Evolutionary conservation across 2,113 vertebrate genomes (phyloP), one percentile per base, ranked within the genome.

Genomic region (Silurus meridionalis): DNA sequence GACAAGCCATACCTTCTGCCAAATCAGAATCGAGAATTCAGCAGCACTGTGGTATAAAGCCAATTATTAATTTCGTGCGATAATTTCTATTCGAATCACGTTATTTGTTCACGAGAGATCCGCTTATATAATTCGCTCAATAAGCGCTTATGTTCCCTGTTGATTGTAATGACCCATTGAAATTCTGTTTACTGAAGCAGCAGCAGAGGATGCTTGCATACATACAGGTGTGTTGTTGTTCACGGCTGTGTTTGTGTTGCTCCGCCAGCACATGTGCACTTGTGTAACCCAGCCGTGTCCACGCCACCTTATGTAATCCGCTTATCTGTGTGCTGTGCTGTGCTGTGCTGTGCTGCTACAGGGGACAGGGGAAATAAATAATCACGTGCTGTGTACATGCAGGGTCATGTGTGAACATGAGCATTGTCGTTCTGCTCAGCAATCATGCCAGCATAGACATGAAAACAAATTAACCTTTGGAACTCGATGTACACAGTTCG

Each of bases 221-320:
- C 53, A 48, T 58, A 50, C 72, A 64, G 58, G 53, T 14, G 46
- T 87, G 72, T 84, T 53, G 50, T 85, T 64, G 50, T 60, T n/a
- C 81, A 57, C 72, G 57, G 37, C 5, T 69, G 75, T 85, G 84
- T 80, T 80, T 89, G 90, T 88, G 92, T 88, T 86, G 90, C 87
- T 89, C 92, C 90, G 91, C 90, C 75, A 87, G 90, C 92, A 92
- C 94, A 92, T 95, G 94, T 93, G 92, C 93, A 94, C 94, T 93
- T 94, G 93, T 93, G 92, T 95, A 94, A 95, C 91, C 90, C 91
- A 87, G 90, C 91, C 89, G 77, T 57, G 83, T 72, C 90, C 88
- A 90, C 87, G 90, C 85, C 85, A 80, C 78, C 83, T 95, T 94
- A 94, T 92, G 90, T 95, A 95, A 95, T 87, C 82, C 69, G 87